phyloP scores from a whole-genome alignment of 2,113 vertebrate genomes.

The Rhinopomastus cyanomelas region DNA sequence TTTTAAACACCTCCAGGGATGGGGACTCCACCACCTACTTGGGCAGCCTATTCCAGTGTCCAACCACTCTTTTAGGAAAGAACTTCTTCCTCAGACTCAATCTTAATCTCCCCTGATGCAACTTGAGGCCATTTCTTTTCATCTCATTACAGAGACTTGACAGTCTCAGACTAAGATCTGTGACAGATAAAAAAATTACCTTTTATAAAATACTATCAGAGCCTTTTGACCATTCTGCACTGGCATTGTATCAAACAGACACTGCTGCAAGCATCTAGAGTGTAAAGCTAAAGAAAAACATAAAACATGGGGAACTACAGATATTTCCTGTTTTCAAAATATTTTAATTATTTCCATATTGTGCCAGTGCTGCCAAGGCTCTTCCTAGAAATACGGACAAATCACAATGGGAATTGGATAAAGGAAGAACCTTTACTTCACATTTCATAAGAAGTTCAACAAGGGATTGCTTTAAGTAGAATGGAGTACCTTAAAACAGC shows the following conservation, averaged over 20 bases:
- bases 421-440: neutral
- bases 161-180: neutral
- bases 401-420: neutral
- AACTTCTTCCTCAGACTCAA: no score
- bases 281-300: neutral
- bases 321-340: neutral
- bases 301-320: neutral
- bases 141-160: neutral
- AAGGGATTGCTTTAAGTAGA: neutral
- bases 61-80: no score
- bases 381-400: neutral
- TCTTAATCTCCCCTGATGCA: no score
- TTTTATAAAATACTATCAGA: neutral
- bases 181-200: neutral
- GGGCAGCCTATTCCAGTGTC: no score
- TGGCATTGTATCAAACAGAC: neutral
- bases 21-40: no score
- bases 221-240: neutral
- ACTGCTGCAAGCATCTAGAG: neutral
- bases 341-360: neutral
- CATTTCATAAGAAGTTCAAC: neutral
- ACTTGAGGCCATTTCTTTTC: no score
- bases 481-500: neutral
- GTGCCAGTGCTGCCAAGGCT: neutral
- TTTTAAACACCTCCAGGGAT: no score